Percentiles rank a stretch among this genome's conserved stretches.
These are phyloP conservation scores for Rhagoletis zephyria DNA, from an alignment of 1,140 invertebrate species.

Conservation along the genomic window DNA sequence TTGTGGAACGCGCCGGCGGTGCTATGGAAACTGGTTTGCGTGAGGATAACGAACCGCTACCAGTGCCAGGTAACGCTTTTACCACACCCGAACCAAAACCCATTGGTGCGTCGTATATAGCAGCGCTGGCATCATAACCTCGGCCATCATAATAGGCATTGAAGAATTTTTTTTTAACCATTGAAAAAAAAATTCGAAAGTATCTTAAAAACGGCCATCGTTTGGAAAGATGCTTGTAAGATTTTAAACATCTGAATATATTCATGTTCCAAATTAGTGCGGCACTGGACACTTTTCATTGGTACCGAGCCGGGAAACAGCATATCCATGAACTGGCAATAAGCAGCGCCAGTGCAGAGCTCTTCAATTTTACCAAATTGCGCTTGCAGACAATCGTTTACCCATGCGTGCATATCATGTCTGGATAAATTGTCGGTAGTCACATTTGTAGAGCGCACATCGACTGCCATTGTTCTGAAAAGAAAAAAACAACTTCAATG, in stretches of 20 bases:
- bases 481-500: too few species aligned
- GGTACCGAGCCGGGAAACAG: slow-evolving; percentile 77
- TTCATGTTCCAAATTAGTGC: slow-evolving; percentile 80
- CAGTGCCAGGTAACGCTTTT: slow-evolving; percentile 66
- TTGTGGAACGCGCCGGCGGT: slow-evolving; percentile 74
- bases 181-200: slow-evolving; percentile 96
- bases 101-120: slow-evolving; percentile 87
- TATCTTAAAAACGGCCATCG: slow-evolving; percentile 96
- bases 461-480: too few species aligned
- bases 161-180: slow-evolving; percentile 99
- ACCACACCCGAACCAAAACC: slow-evolving; percentile 78
- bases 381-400: slow-evolving; percentile 89
- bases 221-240: slow-evolving; percentile 96
- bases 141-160: slow-evolving; percentile 96
- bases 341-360: slow-evolving; percentile 92
- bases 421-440: slow-evolving; percentile 68
- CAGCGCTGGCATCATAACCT: slow-evolving; percentile 90
- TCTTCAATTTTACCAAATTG: slow-evolving; percentile 86
- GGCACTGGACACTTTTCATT: slow-evolving; percentile 97
- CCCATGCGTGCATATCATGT: slow-evolving; percentile 98
- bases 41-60: too few species aligned
- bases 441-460: too few species aligned
- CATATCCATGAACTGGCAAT: slow-evolving; percentile 75
- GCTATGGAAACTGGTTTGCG: too few species aligned
- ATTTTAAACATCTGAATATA: slow-evolving; percentile 95